A percentile compares a stretch with the other conserved stretches of the same genome.
phyloP scores from a whole-genome alignment of 2,113 vertebrate genomes.

The Epinephelus moara region DNA sequence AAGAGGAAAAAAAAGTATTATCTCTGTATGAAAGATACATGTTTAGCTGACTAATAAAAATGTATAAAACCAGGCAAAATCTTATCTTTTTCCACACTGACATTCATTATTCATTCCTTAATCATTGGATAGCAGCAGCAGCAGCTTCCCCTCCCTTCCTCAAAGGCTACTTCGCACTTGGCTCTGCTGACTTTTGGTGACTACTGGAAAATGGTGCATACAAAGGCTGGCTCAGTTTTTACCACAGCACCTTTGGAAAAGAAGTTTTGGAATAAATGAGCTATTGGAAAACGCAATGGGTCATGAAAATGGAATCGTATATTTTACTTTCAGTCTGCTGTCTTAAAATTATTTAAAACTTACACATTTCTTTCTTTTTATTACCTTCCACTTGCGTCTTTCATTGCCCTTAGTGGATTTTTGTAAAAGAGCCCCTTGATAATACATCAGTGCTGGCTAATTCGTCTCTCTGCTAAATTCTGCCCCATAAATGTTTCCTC shows the following conservation, averaged over 20 bases:
- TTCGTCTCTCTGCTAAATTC: background rate
- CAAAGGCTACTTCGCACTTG: background rate
- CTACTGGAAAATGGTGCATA: slow-evolving; percentile 2
- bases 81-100: background rate
- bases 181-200: background rate
- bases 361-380: slow-evolving; percentile 22
- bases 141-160: background rate
- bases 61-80: background rate
- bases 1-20: background rate
- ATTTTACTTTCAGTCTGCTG: background rate
- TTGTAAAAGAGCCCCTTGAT: slow-evolving; percentile 18
- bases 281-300: slow-evolving; percentile 28
- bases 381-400: slow-evolving; percentile 16
- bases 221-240: background rate
- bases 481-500: slow-evolving; percentile 29
- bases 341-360: slow-evolving; percentile 20
- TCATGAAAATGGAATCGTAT: slow-evolving; percentile 13
- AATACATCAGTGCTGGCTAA: background rate
- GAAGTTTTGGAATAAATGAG: slow-evolving; percentile 33
- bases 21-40: background rate
- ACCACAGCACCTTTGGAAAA: slow-evolving; percentile 30
- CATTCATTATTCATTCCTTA: slow-evolving; percentile 22
- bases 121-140: background rate
- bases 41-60: slow-evolving; percentile 7
- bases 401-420: slow-evolving; percentile 8